These are phyloP conservation scores for Catocala nupta DNA, from an alignment of 2,888 invertebrate species.

Conservation along the genomic window DNA sequence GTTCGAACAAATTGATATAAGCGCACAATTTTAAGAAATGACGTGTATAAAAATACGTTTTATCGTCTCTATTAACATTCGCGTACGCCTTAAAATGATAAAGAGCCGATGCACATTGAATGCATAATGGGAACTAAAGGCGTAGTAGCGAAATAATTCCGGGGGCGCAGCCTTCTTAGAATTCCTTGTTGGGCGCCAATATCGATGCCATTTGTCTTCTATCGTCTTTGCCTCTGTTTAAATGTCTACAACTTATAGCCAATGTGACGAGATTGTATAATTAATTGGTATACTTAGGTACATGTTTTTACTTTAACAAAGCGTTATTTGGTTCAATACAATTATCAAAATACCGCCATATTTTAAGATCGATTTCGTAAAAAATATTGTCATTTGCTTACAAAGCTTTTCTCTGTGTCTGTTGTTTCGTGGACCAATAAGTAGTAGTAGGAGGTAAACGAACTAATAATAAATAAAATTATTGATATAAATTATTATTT, in stretches of 20 bases:
- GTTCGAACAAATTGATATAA: constrained; percentile 76
- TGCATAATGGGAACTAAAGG: constrained; percentile 49
- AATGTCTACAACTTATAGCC: constrained; percentile 29
- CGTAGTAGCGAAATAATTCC: neutral
- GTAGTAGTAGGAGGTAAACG: no score
- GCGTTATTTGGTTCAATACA: no score
- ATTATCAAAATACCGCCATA: no score
- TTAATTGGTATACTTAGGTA: constrained; percentile 13
- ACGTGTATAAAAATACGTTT: constrained; percentile 74
- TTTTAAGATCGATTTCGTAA: no score
- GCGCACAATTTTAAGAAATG: constrained; percentile 77
- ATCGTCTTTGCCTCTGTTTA: constrained; percentile 21
- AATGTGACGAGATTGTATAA: constrained; percentile 33
- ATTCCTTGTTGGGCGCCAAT: constrained; percentile 53
- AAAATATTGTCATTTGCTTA: no score
- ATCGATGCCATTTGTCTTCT: constrained; percentile 38
- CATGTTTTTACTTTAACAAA: no score
- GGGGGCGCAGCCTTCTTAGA: constrained; percentile 37
- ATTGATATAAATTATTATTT: no score
- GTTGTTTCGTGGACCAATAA: no score
- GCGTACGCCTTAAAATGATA: constrained; percentile 66
- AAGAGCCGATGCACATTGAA: constrained; percentile 60
- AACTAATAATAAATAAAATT: no score
- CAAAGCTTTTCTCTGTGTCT: no score
- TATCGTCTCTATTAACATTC: constrained; percentile 66